phyloP scores from a whole-genome alignment of 2,113 vertebrate genomes.

The Melanocharis versteri region DNA sequence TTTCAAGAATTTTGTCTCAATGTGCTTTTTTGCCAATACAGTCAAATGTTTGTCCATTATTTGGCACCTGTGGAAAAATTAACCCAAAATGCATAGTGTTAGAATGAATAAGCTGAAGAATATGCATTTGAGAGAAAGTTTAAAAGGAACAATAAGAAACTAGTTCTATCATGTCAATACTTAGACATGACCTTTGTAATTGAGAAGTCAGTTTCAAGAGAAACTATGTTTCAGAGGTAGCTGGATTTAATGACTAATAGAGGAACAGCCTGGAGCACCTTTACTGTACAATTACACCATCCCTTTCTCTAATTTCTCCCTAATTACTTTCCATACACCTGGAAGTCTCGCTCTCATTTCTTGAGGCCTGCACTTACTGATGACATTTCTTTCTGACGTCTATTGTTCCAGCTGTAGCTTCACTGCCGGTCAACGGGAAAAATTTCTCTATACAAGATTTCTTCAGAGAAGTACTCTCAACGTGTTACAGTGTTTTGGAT shows the following conservation, averaged over 20 bases:
- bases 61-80: slow-evolving; percentile 80
- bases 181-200: background rate
- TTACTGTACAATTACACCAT: background rate
- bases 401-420: background rate
- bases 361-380: background rate
- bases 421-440: background rate
- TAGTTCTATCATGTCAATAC: background rate
- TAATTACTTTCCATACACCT: background rate
- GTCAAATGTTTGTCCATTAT: slow-evolving; percentile 93
- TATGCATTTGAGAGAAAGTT: background rate
- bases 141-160: background rate
- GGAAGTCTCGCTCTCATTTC: background rate
- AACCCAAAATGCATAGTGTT: background rate
- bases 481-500: rapidly evolving
- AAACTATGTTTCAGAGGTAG: background rate
- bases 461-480: background rate
- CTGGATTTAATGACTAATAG: background rate
- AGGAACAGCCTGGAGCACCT: background rate
- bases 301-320: background rate
- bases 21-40: slow-evolving; percentile 89
- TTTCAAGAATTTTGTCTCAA: slow-evolving; percentile 97
- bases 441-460: background rate
- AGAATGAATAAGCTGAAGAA: background rate
- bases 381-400: background rate
- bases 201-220: background rate